Evolutionary conservation across 2,888 invertebrate species (phyloP), one percentile per base, ranked within the genome.

Genomic region (Orthosia cruda): DNA sequence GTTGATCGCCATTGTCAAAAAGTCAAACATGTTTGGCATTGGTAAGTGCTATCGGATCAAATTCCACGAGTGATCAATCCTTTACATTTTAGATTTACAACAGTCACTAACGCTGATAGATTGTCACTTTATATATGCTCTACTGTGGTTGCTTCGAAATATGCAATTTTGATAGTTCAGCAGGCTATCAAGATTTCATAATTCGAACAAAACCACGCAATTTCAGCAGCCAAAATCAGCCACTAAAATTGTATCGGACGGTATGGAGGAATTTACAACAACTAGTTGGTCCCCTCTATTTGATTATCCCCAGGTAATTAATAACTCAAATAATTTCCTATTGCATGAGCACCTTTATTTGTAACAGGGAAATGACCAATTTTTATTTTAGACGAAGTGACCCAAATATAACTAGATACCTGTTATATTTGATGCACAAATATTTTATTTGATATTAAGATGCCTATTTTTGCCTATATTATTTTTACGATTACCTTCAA

Each of bases 151-250:
- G 9, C 18, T 50, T n/a, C 16, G n/a, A 18, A 50, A 50, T 50
- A 50, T 50, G 50, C 4, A 50, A 50, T 50, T 18, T 50, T 50
- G 9, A 50, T n/a, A 18, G 50, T 18, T 18, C 50, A n/a, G 9
- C 18, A 50, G 32, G 32, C 40, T 16, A 23, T 59, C 52, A 59
- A 49, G 5, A 55, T 74, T 50, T 18, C 32, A 58, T 32, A 26
- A 52, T 54, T 18, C 2, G 16, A 75, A 58, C 57, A 50, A 47
- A 45, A 47, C 4, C 2, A 16, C 4, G 2, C 20, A n/a, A 52
- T 74, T 58, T 59, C 13, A 47, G 32, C 32, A 23, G 47, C 65
- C 52, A 59, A 59, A 65, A 57, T 74, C 26, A 58, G 45, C 9
- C 12, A 49, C 47, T n/a, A 32, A 58, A 45, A 47, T 64, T 47